Evolutionary conservation across 2,113 vertebrate species (phyloP), one percentile per base, ranked within the genome.

Genomic region (Synchiropus splendidus): DNA sequence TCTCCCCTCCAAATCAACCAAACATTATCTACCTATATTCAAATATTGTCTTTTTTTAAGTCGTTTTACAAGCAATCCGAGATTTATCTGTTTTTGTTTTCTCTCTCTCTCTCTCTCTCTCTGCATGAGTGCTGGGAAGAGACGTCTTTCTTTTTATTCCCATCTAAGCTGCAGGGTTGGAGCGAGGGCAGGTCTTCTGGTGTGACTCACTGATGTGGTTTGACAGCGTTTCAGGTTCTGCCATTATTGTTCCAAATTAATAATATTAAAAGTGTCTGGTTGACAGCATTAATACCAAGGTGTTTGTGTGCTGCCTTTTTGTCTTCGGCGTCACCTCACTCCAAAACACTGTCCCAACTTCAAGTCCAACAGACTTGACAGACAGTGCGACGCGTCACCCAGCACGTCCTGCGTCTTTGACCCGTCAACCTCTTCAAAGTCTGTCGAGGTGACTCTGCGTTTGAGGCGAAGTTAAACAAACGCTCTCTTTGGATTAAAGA

Each of bases 201-300:
- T 71, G 68, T 74, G n/a, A n/a, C 4, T 27, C 21, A 69, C 58
- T 56, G 58, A 48, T 33, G 75, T 72, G 57, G 62, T 54, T 64
- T 57, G 66, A 63, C 61, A 67, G 61, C 48, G 51, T 27, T 71
- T 74, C 58, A 58, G 71, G 49, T 76, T 80, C 52, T 70, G 52
- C 18, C 58, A 77, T 75, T 58, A 64, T 77, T 75, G 69, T 73
- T 75, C 12, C 21, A 27, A 27, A 27, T 27, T 27, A 39, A 61
- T 51, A 32, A 70, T 72, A 76, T 70, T 79, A 75, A 79, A 78
- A 70, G 49, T 70, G 70, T 77, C 67, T 75, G 76, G 64, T 71
- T 70, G 74, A 72, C 74, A 64, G 67, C 59, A 65, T 73, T 64
- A 70, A 71, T 75, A 71, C 66, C 70, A 73, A 77, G 58, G 43